phyloP scores from a whole-genome alignment of 2,113 vertebrate species.

The Erythrocebus patas region DNA sequence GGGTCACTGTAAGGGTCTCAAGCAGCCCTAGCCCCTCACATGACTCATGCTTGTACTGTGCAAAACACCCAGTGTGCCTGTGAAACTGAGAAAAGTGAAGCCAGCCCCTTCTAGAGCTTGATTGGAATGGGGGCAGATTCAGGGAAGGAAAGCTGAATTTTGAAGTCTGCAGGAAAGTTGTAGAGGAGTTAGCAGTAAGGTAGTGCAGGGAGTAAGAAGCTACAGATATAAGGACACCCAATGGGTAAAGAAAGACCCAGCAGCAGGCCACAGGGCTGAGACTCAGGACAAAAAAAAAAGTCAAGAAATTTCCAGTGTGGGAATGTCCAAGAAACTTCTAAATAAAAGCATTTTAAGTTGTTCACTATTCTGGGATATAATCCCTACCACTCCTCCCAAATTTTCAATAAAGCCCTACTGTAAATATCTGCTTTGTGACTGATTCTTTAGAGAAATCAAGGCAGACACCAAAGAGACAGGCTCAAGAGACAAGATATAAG shows the following conservation, averaged over 20 bases:
- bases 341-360: constrained; percentile 35
- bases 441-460: constrained; percentile 12
- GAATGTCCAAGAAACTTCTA: not conserved
- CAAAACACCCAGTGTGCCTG: not conserved
- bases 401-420: constrained; percentile 34
- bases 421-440: not conserved
- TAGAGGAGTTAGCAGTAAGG: not conserved
- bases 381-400: not conserved
- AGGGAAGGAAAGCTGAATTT: not conserved
- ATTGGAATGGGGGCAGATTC: not conserved
- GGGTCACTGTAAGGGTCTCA: not conserved
- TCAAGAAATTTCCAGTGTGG: not conserved
- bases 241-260: not conserved
- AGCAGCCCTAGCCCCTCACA: not conserved
- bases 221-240: not conserved
- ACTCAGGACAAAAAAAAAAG: not conserved
- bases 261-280: not conserved
- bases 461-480: constrained; percentile 21
- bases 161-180: not conserved
- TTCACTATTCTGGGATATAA: not conserved
- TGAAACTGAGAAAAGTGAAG: constrained; percentile 4
- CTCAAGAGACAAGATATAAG: constrained; percentile 11
- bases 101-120: not conserved
- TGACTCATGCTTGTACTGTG: not conserved
- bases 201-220: not conserved